Conservation (phyloP, 2,888 invertebrate species). For the Amiota communis region DNA sequence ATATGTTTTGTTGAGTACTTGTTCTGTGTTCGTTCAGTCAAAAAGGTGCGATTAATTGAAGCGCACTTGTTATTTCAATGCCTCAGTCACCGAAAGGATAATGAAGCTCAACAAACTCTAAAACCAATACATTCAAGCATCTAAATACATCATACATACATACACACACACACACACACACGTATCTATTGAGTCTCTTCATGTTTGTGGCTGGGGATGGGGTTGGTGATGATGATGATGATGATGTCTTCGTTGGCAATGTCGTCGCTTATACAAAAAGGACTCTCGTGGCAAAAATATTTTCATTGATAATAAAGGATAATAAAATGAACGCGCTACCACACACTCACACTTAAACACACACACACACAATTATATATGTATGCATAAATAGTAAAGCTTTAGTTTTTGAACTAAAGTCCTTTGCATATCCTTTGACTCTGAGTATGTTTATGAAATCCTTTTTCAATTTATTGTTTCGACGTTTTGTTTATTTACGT, state of each 20-base stretch:
- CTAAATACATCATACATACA: not conserved
- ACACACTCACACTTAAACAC: too few species aligned
- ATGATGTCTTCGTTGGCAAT: not conserved
- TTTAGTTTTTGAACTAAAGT: not conserved
- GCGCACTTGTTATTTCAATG: slow-evolving; percentile 30
- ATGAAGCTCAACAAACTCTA: slow-evolving; percentile 8
- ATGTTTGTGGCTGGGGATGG: too few species aligned
- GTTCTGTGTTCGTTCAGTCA: not conserved
- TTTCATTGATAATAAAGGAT: slow-evolving; percentile 31
- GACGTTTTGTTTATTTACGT: slow-evolving; percentile 29
- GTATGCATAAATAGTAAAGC: not conserved
- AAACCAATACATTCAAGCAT: not conserved
- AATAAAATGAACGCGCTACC: slow-evolving; percentile 18
- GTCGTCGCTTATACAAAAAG: slow-evolving; percentile 5
- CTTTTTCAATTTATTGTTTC: slow-evolving; percentile 31
- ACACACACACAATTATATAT: too few species aligned
- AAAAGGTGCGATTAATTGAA: slow-evolving; percentile 29
- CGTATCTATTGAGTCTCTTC: too few species aligned
- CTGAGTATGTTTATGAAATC: slow-evolving; percentile 15
- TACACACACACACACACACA: too few species aligned
- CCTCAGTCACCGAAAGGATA: slow-evolving; percentile 13
- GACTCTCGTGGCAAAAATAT: slow-evolving; percentile 28
- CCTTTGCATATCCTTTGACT: not conserved
- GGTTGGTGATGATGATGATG: not conserved
- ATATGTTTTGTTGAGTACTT: not conserved